These are phyloP conservation scores for Leuciscus waleckii DNA, from an alignment of 2,797 vertebrate genomes.

Conservation along the genomic window DNA sequence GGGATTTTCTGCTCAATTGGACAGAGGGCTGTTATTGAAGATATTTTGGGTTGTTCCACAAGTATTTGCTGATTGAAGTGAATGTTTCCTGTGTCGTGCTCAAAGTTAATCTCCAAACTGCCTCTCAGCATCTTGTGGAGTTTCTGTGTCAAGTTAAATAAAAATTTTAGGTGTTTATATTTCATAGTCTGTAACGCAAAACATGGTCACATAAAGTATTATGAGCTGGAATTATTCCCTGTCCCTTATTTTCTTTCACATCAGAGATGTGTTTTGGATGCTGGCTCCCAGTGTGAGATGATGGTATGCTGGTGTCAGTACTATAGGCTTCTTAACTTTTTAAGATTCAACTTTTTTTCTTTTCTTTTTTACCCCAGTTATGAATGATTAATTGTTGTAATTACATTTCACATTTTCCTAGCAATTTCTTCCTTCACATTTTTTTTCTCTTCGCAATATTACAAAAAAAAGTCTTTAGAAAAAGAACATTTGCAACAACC, in stretches of 20 bases:
- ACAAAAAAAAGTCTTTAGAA: no score
- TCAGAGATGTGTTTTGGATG: neutral
- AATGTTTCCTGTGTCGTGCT: neutral
- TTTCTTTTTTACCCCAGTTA: neutral
- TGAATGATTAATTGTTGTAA: no score
- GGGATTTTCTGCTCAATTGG: neutral
- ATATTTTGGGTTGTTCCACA: slow-evolving; percentile 32
- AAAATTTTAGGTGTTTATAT: neutral
- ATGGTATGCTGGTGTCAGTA: neutral
- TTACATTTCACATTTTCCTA: neutral
- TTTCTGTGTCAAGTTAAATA: neutral
- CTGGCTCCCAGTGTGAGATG: neutral
- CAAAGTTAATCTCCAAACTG: neutral
- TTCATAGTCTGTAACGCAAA: neutral
- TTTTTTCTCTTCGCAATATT: neutral
- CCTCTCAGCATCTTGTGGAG: neutral
- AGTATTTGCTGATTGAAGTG: slow-evolving; percentile 22
- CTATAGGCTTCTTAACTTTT: neutral
- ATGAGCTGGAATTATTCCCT: neutral
- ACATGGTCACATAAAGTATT: neutral
- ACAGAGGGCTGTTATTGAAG: slow-evolving; percentile 19
- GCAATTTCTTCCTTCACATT: neutral
- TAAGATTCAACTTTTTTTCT: neutral
- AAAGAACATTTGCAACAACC: neutral
- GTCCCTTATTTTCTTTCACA: neutral